Conservation (phyloP, 2,797 vertebrate species). For the Trichosurus vulpecula region DNA sequence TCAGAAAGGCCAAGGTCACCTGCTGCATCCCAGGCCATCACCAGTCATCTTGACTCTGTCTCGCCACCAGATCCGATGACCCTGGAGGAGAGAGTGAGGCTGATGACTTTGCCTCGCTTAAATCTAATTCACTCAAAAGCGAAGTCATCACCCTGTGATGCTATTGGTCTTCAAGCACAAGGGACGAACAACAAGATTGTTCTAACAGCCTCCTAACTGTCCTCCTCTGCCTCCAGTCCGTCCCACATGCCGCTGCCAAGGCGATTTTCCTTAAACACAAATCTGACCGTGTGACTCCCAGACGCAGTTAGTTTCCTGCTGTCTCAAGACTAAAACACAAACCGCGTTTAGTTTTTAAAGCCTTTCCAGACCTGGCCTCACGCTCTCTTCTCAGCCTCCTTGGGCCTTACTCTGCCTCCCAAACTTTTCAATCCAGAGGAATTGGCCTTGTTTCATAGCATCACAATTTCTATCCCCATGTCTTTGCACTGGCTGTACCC, state of each 20-base stretch:
- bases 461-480: neutral
- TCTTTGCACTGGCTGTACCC: neutral
- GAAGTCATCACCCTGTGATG: no score
- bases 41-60: neutral
- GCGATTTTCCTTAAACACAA: neutral
- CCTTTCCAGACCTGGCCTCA: neutral
- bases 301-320: neutral
- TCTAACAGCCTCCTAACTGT: neutral
- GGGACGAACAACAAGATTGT: neutral
- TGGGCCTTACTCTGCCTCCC: neutral
- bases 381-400: no score
- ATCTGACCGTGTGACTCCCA: neutral
- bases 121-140: neutral
- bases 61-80: no score
- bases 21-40: no score
- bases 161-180: neutral
- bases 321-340: neutral
- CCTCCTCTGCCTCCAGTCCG: neutral
- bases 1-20: neutral
- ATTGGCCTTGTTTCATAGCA: neutral
- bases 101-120: neutral
- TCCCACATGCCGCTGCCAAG: neutral
- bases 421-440: neutral
- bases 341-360: neutral
- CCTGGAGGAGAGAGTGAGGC: no score